Percentiles rank a stretch among this genome's conserved stretches.
These are phyloP conservation scores for Zaprionus capensis DNA, from an alignment of 1,140 invertebrate species.

Conservation along the genomic window DNA sequence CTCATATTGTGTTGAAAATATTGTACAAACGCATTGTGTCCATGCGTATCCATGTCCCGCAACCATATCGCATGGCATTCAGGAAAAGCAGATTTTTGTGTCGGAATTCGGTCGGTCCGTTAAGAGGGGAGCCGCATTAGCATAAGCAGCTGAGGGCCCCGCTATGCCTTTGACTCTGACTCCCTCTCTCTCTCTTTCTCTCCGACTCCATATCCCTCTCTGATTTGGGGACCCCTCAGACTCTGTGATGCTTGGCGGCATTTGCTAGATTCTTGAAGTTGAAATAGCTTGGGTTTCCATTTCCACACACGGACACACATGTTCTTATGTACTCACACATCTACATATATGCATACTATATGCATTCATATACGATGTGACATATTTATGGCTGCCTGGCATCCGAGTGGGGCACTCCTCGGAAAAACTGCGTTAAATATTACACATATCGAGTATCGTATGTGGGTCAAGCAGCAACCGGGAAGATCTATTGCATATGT, in stretches of 20 bases:
- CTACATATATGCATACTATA: neutral
- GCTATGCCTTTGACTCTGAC: neutral
- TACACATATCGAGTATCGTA: constrained; percentile 22
- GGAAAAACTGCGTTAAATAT: constrained; percentile 11
- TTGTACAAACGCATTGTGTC: constrained; percentile 70
- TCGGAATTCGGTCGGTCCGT: constrained; percentile 36
- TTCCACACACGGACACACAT: constrained; percentile 8
- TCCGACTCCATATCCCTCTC: constrained; percentile 1
- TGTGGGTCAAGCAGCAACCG: constrained; percentile 19
- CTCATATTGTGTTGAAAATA: constrained; percentile 80
- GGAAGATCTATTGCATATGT: constrained; percentile 20
- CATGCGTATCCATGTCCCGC: constrained; percentile 48
- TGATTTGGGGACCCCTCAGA: constrained; percentile 18
- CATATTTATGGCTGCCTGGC: constrained; percentile 36
- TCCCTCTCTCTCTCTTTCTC: too few species aligned
- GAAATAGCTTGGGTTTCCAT: constrained; percentile 37
- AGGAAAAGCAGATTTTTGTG: constrained; percentile 48
- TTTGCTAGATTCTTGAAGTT: constrained; percentile 33
- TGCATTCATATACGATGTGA: constrained; percentile 11
- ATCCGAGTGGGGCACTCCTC: constrained; percentile 21
- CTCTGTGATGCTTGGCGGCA: constrained; percentile 18
- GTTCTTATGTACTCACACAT: constrained; percentile 1
- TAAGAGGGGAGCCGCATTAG: constrained; percentile 52
- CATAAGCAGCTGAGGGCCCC: constrained; percentile 70
- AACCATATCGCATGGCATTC: constrained; percentile 67